Evolutionary conservation across 1,140 invertebrate species (phyloP).

Genomic region (Hycleus cichorii): DNA sequence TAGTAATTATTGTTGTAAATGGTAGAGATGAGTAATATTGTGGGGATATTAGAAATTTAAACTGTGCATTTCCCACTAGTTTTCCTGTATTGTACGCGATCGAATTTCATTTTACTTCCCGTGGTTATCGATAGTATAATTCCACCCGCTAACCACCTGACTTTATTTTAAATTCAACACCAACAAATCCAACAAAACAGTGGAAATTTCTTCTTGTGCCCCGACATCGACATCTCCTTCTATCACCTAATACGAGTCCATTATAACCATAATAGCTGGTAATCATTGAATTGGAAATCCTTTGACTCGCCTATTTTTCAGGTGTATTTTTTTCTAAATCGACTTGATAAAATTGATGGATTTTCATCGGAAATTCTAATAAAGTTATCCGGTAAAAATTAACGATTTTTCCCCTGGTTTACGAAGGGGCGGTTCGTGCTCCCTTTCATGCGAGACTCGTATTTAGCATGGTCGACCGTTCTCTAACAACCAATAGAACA

Average conservation of each 20-base stretch:
- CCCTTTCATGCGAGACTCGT: too few species aligned
- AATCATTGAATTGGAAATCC: background rate
- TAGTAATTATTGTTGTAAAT: background rate
- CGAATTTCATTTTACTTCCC: conserved; percentile 4
- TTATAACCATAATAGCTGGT: background rate
- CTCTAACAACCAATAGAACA: background rate
- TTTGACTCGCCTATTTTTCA: too few species aligned
- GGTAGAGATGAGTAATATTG: background rate
- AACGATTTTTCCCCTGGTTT: too few species aligned
- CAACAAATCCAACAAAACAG: background rate
- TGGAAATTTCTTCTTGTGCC: background rate
- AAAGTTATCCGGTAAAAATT: too few species aligned
- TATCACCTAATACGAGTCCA: background rate
- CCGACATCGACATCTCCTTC: background rate
- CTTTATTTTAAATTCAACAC: conserved; percentile 4
- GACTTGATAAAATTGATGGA: too few species aligned
- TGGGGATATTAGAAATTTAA: background rate
- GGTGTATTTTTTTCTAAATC: too few species aligned
- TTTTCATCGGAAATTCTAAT: too few species aligned
- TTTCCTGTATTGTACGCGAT: background rate
- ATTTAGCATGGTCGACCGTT: too few species aligned
- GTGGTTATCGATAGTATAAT: conserved; percentile 1
- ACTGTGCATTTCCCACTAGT: background rate
- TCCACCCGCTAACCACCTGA: conserved; percentile 21
- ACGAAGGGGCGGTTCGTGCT: too few species aligned